Conservation (phyloP, 2,113 vertebrate genomes). For the Erinaceus europaeus region DNA sequence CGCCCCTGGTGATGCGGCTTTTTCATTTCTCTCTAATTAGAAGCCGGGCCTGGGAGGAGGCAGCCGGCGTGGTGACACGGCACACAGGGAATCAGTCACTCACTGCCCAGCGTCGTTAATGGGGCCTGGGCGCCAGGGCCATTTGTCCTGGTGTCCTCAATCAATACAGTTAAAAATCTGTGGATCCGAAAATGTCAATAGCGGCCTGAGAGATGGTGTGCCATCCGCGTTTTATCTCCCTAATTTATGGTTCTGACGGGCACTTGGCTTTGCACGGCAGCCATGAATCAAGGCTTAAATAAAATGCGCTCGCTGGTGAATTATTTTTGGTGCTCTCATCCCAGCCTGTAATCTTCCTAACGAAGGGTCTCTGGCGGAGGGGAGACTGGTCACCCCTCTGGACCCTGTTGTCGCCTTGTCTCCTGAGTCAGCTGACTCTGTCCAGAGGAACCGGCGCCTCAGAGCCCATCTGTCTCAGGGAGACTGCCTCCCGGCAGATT, state of each 20-base stretch:
- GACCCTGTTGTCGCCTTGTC: neutral
- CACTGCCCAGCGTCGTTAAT: conserved; percentile 51
- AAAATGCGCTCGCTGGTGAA: conserved; percentile 59
- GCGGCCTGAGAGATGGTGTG: conserved; percentile 13
- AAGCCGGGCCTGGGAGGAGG: conserved; percentile 45
- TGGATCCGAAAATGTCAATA: conserved; percentile 54
- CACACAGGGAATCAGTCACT: conserved; percentile 55
- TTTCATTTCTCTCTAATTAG: conserved; percentile 65
- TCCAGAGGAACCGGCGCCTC: neutral
- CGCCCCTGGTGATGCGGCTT: conserved; percentile 44
- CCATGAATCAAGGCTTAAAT: conserved; percentile 70
- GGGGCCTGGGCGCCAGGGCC: conserved; percentile 50
- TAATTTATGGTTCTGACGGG: conserved; percentile 69
- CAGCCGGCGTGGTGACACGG: neutral
- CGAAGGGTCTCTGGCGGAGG: neutral
- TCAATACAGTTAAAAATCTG: conserved; percentile 63
- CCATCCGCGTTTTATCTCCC: conserved; percentile 48
- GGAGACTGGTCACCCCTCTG: neutral
- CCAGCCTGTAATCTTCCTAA: conserved; percentile 56
- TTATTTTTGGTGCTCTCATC: conserved; percentile 55
- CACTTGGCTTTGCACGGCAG: conserved; percentile 54
- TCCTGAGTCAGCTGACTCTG: neutral
- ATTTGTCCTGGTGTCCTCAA: conserved; percentile 64
- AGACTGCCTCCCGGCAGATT: neutral
- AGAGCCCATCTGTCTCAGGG: neutral